Conservation (phyloP, 2,113 vertebrate genomes). For the Collichthys lucidus region DNA sequence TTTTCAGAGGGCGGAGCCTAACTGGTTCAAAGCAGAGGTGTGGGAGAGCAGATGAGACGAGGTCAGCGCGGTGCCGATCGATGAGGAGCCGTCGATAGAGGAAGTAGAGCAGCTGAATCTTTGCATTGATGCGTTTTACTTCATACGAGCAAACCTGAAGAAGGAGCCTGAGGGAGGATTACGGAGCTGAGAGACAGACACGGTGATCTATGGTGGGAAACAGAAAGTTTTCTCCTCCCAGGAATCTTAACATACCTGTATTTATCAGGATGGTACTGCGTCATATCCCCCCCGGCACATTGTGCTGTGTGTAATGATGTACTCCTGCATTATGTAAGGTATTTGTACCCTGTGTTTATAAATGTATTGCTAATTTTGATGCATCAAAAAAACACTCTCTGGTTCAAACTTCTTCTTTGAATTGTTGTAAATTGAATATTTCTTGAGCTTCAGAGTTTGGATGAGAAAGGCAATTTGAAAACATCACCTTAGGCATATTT, state of each 20-base stretch:
- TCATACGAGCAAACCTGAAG: conserved; percentile 22
- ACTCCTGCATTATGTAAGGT: neutral
- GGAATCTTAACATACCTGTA: neutral
- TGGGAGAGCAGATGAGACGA: conserved; percentile 20
- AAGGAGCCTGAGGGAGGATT: conserved; percentile 23
- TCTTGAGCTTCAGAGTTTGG: too few species aligned
- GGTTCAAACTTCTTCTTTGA: too few species aligned
- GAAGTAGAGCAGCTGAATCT: conserved; percentile 20
- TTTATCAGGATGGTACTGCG: neutral
- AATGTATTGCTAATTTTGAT: too few species aligned
- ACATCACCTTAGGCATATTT: too few species aligned
- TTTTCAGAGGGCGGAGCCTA: neutral
- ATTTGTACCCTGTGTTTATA: too few species aligned
- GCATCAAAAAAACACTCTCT: too few species aligned
- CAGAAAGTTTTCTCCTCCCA: neutral
- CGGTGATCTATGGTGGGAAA: conserved; percentile 50
- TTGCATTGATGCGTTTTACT: conserved; percentile 41
- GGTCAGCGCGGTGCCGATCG: conserved; percentile 18
- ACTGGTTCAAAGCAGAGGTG: conserved; percentile 16
- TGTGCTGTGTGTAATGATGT: neutral
- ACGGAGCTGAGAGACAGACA: neutral
- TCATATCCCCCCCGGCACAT: neutral
- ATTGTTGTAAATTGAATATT: too few species aligned
- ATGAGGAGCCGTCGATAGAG: conserved; percentile 44
- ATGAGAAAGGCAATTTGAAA: too few species aligned